Base-by-base conservation (phyloP, 2,797 vertebrate genomes). In the Manis crassicaudata region DNA sequence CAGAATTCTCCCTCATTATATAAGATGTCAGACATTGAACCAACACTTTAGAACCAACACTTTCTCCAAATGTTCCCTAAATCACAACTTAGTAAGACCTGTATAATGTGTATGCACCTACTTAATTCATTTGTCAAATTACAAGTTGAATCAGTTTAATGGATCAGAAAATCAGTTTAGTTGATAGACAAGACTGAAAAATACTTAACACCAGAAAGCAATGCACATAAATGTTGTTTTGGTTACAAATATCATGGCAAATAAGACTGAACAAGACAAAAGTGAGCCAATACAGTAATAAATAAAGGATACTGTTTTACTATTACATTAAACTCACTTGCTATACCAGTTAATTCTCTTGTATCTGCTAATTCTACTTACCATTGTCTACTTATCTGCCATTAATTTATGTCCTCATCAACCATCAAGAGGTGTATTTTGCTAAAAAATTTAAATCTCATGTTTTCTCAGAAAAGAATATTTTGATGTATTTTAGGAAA, bases 371-470 rank as follows among this genome's bases (percentile, higher is more conserved):
- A 80, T 43, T 89, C 72, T 65, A 79, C 43, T 76, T 6, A 63
- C 35, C 37, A 63, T 43, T 62, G 9, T 73, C 67, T 67, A 63
- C 89, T 79, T 65, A 5, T 54, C 32, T 67, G 35, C 37, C 37
- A 80, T 70, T 52, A 93, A 63, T 70, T 62, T 90, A 77, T 75
- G 27, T 73, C 82, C 35, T 82, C 32, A 82, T 32, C 37, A 62
- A 76, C 2, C 11, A 77, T 94, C 40, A 72, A 35, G 68, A 92
- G 79, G 60, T 72, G 13, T 58, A 73, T 65, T 87, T 65, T 37
- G 70, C 11, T 63, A 88, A 88, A 91, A 84, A 56, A 93, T 40
- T 37, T 93, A 72, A 85, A 85, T 32, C 7, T 63, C 20, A 85
- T 84, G 11, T 46, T 46, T 87, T 88, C 40, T 63, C 40, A 92